Conservation (phyloP, 2,888 invertebrate species). For the Eupithecia subumbrata region DNA sequence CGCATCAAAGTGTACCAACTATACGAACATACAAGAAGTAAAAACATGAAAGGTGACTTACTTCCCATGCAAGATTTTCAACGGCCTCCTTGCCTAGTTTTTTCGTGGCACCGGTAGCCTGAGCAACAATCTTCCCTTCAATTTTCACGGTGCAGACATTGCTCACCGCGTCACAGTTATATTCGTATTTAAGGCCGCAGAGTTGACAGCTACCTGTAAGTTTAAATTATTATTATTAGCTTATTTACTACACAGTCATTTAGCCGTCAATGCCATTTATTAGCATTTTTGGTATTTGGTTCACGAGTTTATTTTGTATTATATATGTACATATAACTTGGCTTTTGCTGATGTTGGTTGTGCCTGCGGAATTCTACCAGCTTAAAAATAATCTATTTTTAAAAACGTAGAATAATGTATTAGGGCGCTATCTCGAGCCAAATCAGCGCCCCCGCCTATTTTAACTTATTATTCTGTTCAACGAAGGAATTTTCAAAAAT, state of each 20-base stretch:
- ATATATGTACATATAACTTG: neutral
- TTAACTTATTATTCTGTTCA: too few relatives aligned
- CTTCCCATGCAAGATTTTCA: constrained; percentile 68
- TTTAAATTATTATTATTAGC: neutral
- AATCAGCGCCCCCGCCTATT: too few relatives aligned
- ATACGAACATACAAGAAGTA: too few relatives aligned
- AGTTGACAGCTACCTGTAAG: constrained; percentile 68
- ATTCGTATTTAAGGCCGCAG: constrained; percentile 52
- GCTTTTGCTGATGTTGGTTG: neutral
- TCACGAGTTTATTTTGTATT: neutral
- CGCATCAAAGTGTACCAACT: neutral
- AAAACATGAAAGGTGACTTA: constrained; percentile 48
- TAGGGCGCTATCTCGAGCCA: too few relatives aligned
- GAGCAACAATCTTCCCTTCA: constrained; percentile 57
- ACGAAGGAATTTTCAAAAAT: too few relatives aligned
- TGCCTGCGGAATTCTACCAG: neutral
- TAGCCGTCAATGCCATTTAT: neutral
- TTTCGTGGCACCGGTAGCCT: constrained; percentile 54
- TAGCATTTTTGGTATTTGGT: too few relatives aligned
- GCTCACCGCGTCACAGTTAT: constrained; percentile 46
- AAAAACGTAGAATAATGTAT: neutral
- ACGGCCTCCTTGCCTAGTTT: constrained; percentile 57
- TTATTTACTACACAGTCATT: neutral
- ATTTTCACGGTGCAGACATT: constrained; percentile 52
- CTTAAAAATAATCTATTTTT: neutral